Evolutionary conservation across 23 tunicate genomes (phyloP).

Genomic region (Trididemnum miniatum): DNA sequence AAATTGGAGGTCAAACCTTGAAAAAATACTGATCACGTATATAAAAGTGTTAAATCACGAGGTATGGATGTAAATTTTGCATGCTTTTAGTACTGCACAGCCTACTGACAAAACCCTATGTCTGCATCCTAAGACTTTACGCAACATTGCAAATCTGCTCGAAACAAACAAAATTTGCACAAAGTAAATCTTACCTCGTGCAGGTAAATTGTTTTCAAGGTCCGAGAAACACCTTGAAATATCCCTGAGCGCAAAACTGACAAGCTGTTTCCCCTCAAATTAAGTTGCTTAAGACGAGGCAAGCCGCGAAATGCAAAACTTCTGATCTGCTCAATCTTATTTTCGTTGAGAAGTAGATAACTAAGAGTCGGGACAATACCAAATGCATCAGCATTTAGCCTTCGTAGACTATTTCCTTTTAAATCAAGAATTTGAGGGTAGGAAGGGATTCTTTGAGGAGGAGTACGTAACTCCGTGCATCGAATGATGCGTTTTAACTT

Average conservation of each 20-base stretch:
- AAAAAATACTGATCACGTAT: no score
- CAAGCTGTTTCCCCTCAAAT: conserved; percentile 32
- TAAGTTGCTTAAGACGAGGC: conserved; percentile 21
- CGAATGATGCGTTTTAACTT: conserved; percentile 2
- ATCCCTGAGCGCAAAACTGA: conserved; percentile 20
- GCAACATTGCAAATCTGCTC: no score
- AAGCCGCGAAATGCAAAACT: conserved; percentile 25
- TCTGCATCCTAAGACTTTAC: no score
- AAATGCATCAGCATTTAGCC: conserved; percentile 16
- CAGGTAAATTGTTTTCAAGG: conserved; percentile 19
- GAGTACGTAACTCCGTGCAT: not conserved
- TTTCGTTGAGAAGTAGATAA: conserved; percentile 23
- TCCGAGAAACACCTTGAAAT: conserved; percentile 31
- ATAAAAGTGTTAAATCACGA: no score
- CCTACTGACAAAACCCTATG: no score
- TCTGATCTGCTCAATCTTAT: conserved; percentile 24
- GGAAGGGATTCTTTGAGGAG: conserved; percentile 7
- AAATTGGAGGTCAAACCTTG: no score
- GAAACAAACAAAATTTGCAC: no score
- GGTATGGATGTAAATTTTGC: no score
- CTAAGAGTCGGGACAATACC: not conserved
- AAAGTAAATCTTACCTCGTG: conserved; percentile 39
- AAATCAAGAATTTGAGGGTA: conserved; percentile 27
- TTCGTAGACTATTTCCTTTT: conserved; percentile 15
- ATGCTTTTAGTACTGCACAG: no score